Conservation (phyloP, 1,140 invertebrate genomes). For the Globodera ellingtonae region DNA sequence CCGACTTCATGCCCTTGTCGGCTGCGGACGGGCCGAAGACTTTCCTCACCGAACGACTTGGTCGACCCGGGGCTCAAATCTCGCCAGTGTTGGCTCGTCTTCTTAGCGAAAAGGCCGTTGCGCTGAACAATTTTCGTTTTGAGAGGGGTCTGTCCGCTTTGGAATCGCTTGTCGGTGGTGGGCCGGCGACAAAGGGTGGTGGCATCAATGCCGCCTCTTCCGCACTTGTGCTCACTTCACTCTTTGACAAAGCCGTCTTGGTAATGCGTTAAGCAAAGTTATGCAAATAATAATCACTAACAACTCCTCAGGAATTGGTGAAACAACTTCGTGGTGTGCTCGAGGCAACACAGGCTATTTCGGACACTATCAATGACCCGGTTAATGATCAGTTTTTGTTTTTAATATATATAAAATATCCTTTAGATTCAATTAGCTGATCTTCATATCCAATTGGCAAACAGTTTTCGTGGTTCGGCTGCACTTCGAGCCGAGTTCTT, state of each 20-base stretch:
- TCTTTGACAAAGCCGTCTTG: slow-evolving; percentile 54
- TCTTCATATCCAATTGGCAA: slow-evolving; percentile 87
- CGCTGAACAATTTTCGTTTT: slow-evolving; percentile 47
- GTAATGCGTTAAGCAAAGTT: slow-evolving; percentile 24
- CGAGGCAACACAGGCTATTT: slow-evolving; percentile 88
- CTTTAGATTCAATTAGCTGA: slow-evolving; percentile 74
- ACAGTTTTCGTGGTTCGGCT: slow-evolving; percentile 89
- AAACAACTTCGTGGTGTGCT: slow-evolving; percentile 87
- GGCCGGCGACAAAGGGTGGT: slow-evolving; percentile 11
- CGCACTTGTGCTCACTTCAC: slow-evolving; percentile 24
- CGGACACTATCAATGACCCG: slow-evolving; percentile 83
- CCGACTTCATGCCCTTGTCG: background rate
- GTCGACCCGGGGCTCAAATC: slow-evolving; percentile 55
- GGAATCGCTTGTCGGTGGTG: slow-evolving; percentile 46
- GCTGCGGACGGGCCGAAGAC: slow-evolving; percentile 10
- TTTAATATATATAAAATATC: slow-evolving; percentile 1
- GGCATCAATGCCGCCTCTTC: background rate
- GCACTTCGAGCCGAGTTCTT: slow-evolving; percentile 89
- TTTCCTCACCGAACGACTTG: slow-evolving; percentile 36
- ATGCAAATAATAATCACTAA: slow-evolving; percentile 10
- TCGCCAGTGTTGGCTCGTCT: slow-evolving; percentile 56
- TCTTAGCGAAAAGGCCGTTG: slow-evolving; percentile 48
- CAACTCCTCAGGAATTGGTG: slow-evolving; percentile 75
- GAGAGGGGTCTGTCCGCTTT: slow-evolving; percentile 52
- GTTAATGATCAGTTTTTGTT: slow-evolving; percentile 67